These are phyloP conservation scores for Salmo trutta DNA, from an alignment of 2,797 vertebrate species.

Conservation along the genomic window DNA sequence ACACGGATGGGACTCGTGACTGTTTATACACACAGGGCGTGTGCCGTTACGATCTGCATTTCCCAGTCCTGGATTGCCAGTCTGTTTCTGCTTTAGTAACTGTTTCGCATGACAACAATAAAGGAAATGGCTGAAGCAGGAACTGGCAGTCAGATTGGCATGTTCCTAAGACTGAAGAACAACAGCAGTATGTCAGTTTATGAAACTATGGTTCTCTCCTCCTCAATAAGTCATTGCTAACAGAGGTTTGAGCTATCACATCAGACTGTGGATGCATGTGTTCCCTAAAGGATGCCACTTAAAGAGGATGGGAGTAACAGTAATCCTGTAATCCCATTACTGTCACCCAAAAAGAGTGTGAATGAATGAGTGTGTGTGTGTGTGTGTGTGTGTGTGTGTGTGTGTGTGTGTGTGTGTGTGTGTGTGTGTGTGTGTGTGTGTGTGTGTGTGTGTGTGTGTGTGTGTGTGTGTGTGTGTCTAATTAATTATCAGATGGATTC, in stretches of 20 bases:
- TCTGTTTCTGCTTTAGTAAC: not conserved
- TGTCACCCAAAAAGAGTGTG: slow-evolving; percentile 31
- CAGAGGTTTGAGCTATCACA: not conserved
- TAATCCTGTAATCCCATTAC: slow-evolving; percentile 73
- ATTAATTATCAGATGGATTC: no score
- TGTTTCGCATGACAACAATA: not conserved
- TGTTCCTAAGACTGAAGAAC: not conserved
- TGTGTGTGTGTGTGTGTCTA: not conserved
- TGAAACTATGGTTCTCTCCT: not conserved
- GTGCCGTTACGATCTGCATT: not conserved
- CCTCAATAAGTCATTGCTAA: not conserved
- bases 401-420: not conserved
- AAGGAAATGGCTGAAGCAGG: not conserved
- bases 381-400: not conserved
- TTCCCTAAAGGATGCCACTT: slow-evolving; percentile 54
- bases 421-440: not conserved
- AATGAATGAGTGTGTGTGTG: not conserved
- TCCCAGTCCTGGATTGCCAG: not conserved
- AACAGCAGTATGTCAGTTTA: not conserved
- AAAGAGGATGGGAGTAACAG: slow-evolving; percentile 59
- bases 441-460: not conserved
- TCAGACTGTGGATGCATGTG: slow-evolving; percentile 10
- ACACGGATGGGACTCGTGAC: not conserved
- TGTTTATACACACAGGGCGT: not conserved
- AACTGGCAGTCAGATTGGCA: not conserved